Conservation (phyloP, 2,113 vertebrate genomes). For the Pavo muticus region DNA sequence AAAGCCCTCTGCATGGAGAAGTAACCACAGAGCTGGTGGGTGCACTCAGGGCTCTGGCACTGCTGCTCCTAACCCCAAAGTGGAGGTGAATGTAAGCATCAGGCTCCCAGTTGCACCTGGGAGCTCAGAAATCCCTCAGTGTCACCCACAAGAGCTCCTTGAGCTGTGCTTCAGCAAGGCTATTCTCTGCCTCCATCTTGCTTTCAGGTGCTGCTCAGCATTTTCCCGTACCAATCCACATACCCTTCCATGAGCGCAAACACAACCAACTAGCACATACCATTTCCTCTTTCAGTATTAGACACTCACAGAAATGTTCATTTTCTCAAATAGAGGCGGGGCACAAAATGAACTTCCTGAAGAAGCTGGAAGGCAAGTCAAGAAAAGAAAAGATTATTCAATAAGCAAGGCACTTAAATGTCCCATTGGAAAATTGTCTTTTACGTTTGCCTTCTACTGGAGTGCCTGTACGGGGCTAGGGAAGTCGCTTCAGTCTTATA, state of each 20-base stretch:
- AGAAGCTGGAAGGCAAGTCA: not conserved
- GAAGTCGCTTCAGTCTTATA: not conserved
- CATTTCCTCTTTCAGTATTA: not conserved
- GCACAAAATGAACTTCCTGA: not conserved
- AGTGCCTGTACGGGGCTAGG: not conserved
- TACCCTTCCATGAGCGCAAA: not conserved
- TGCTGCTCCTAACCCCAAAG: not conserved
- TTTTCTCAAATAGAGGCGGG: not conserved
- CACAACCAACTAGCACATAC: accelerated
- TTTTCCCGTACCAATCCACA: not conserved
- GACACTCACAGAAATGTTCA: not conserved
- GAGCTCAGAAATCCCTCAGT: not conserved
- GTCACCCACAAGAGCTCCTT: not conserved
- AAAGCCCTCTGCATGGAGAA: accelerated
- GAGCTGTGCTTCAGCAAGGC: not conserved
- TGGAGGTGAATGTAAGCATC: not conserved
- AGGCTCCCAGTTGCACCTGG: not conserved
- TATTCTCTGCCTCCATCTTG: not conserved
- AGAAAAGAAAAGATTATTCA: not conserved
- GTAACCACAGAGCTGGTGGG: not conserved
- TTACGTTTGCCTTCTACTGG: not conserved
- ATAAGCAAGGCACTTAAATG: not conserved
- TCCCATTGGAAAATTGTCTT: not conserved
- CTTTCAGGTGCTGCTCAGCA: not conserved
- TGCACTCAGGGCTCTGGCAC: not conserved